phyloP scores from a whole-genome alignment of 2,888 invertebrate genomes.

The Aphelenchoides bicaudatus region DNA sequence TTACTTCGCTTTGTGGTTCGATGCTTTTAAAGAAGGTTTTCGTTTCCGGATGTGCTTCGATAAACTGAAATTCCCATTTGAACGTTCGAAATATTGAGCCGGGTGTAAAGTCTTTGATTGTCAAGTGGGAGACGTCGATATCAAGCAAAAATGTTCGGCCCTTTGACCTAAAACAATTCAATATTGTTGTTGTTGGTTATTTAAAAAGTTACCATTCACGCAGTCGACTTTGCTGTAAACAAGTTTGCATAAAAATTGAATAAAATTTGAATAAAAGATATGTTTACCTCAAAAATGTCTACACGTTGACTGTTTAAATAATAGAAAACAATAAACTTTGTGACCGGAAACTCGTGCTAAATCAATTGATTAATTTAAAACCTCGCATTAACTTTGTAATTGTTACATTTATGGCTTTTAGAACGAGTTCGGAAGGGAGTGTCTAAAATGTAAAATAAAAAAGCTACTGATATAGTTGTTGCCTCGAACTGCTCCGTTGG shows the following conservation, averaged over 20 bases:
- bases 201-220: slow-evolving; percentile 29
- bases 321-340: slow-evolving; percentile 31
- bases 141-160: slow-evolving; percentile 36
- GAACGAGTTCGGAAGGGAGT: slow-evolving; percentile 31
- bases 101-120: slow-evolving; percentile 23
- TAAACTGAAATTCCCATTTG: slow-evolving; percentile 32
- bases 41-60: slow-evolving; percentile 16
- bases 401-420: slow-evolving; percentile 26
- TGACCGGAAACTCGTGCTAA: slow-evolving; percentile 27
- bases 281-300: slow-evolving; percentile 33
- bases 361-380: slow-evolving; percentile 17
- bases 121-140: slow-evolving; percentile 29
- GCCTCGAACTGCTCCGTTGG: slow-evolving; percentile 37
- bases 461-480: no score
- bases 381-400: background rate
- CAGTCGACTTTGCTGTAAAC: no score
- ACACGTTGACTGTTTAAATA: slow-evolving; percentile 27
- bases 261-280: no score
- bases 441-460: no score
- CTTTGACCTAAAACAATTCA: background rate
- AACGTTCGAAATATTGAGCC: slow-evolving; percentile 24
- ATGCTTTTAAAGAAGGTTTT: background rate
- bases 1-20: no score
- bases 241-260: no score
- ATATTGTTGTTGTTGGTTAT: background rate